Evolutionary conservation across 2,888 invertebrate genomes (phyloP).

Genomic region (Parascotia fuliginaria): DNA sequence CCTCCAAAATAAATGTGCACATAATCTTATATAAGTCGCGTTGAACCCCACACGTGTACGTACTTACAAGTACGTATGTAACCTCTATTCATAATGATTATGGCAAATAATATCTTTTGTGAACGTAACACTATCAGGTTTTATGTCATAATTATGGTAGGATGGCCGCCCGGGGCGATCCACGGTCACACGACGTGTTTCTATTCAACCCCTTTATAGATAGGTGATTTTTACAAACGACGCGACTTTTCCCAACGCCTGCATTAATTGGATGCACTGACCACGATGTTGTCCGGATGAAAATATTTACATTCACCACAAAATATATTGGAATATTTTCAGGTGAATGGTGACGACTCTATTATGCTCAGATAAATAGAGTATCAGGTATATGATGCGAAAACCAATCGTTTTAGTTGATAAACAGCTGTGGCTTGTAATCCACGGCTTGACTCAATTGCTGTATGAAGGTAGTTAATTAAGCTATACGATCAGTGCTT

Average conservation of each 20-base stretch:
- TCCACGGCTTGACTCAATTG: conserved; percentile 55
- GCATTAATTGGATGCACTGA: conserved; percentile 78
- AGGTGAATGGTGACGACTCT: conserved; percentile 52
- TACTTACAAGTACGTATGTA: conserved; percentile 33
- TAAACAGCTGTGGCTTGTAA: conserved; percentile 60
- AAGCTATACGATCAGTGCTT: conserved; percentile 47
- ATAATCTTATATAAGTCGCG: conserved; percentile 20
- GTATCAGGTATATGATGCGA: conserved; percentile 34
- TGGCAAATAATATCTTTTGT: conserved; percentile 52
- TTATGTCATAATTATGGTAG: conserved; percentile 60
- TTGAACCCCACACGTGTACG: conserved; percentile 30
- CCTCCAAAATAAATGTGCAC: conserved; percentile 9
- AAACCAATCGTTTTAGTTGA: conserved; percentile 57
- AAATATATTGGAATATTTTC: conserved; percentile 70
- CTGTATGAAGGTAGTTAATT: conserved; percentile 61
- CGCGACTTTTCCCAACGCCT: conserved; percentile 53
- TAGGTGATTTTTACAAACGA: conserved; percentile 64
- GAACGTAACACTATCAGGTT: conserved; percentile 55
- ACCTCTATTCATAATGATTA: conserved; percentile 48
- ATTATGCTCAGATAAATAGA: conserved; percentile 24
- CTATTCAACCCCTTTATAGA: conserved; percentile 51
- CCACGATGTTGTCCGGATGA: conserved; percentile 64
- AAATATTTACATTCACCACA: conserved; percentile 68
- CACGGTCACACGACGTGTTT: conserved; percentile 52
- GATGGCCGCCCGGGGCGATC: conserved; percentile 32